Base-by-base conservation (phyloP, 64 coral and sea anemone genomes). In the Porites australiensis region DNA sequence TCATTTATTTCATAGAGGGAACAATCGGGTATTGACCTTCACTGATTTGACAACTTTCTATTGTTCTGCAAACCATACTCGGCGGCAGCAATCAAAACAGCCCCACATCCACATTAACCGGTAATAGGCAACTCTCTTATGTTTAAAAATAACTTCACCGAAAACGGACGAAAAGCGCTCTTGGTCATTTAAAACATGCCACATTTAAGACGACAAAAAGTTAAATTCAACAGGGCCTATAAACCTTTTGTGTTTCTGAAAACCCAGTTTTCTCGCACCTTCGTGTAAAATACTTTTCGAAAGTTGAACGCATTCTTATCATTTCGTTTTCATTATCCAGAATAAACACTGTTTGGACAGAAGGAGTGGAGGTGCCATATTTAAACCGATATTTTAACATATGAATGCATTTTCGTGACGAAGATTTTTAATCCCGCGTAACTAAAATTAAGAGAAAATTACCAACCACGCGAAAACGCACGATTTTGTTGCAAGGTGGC, bases 331-430 rank as follows among this genome's bases (percentile, higher is more conserved):
- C 43, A 66, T 83, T 50, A 83, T 15, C 6, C 63, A 83, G 60
- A 83, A 66, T 23, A 83, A 83, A 65, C 61, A 37, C 60, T 49
- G 60, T 66, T 83, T 83, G 18, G 23, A 60, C 54, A 62, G 79
- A 37, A 61, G 55, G 60, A 46, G n/a, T 50, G 13, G 62, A 49
- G 12, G 60, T 48, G 27, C 44, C 15, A 8, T 21, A 58, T 19
- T 82, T 19, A 46, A 64, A 16, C 8, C 23, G 57, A 63, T 37
- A 64, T 15, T 83, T 83, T 83, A 66, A 10, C 58, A 66, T 52
- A 49, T 83, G 60, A 65, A 52, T 83, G 8, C 5, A 5, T 7
- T 64, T 64, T 83, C 61, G 80, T 66, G 59, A 67, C 80, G 9
- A 83, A 66, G 44, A 1, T n/a, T 65, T 66, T 83, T 83, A 64